phyloP scores from a whole-genome alignment of 1,140 invertebrate species.

The Neodiprion virginianus region DNA sequence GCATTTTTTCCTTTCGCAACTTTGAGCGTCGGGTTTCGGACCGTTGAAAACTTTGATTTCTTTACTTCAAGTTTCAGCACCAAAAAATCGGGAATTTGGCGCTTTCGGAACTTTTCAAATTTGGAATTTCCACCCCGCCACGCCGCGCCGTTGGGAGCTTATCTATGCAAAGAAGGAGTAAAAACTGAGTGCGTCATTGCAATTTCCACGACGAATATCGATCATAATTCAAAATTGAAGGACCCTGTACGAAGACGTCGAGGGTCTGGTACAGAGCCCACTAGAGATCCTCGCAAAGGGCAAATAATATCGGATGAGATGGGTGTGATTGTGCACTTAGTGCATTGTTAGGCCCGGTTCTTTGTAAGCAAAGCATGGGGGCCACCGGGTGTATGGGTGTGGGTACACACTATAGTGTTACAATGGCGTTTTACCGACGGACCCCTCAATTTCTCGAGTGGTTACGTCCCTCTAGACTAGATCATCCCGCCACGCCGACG shows the following conservation, averaged over 20 bases:
- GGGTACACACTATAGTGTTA: conserved; percentile 52
- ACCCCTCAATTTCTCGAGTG: conserved; percentile 64
- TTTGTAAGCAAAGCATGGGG: conserved; percentile 62
- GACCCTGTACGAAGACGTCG: neutral
- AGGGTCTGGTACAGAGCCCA: neutral
- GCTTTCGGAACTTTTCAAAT: too few relatives aligned
- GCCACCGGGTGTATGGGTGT: conserved; percentile 26
- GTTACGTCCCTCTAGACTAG: conserved; percentile 60
- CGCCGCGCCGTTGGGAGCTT: too few relatives aligned
- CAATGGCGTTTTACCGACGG: conserved; percentile 46
- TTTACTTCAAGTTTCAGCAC: too few relatives aligned
- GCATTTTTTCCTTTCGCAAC: too few relatives aligned
- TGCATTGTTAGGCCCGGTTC: conserved; percentile 59
- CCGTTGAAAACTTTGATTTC: too few relatives aligned
- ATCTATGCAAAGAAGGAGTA: too few relatives aligned
- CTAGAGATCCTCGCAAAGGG: conserved; percentile 48
- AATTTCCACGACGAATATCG: too few relatives aligned
- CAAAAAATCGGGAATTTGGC: too few relatives aligned
- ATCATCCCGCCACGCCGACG: conserved; percentile 2
- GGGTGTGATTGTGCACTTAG: conserved; percentile 64
- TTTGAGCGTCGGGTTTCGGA: too few relatives aligned
- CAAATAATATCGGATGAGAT: conserved; percentile 65
- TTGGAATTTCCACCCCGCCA: too few relatives aligned
- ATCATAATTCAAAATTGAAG: too few relatives aligned
- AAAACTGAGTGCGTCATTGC: too few relatives aligned